Evolutionary conservation across 2,888 invertebrate genomes (phyloP).

Genomic region (Polymixis lichenea): DNA sequence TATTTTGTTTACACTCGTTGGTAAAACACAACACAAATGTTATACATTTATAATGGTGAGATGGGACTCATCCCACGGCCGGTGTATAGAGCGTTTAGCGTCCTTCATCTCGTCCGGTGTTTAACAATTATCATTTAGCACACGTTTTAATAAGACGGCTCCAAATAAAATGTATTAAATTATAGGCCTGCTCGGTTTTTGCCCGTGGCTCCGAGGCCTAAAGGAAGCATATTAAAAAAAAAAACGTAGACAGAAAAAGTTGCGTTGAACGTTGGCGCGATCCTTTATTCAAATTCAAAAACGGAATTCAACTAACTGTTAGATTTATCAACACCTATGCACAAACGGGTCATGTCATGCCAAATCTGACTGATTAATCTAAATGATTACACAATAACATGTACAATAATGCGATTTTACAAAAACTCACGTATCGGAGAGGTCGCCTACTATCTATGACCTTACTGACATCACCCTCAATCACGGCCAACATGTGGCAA

Average conservation of each 20-base stretch:
- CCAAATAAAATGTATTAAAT: conserved; percentile 35
- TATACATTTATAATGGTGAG: neutral
- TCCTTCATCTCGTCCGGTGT: conserved; percentile 35
- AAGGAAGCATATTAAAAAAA: conserved; percentile 8
- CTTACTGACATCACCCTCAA: conserved; percentile 62
- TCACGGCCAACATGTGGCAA: conserved; percentile 64
- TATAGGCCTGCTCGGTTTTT: conserved; percentile 38
- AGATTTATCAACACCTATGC: neutral
- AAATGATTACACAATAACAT: conserved; percentile 17
- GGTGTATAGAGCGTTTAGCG: conserved; percentile 13
- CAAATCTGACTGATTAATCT: conserved; percentile 12
- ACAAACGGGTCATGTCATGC: neutral
- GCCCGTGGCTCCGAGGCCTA: conserved; percentile 16
- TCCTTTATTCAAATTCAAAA: conserved; percentile 10
- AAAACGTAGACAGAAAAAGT: conserved; percentile 4
- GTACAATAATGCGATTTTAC: conserved; percentile 23
- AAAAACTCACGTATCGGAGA: conserved; percentile 51
- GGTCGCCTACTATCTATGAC: conserved; percentile 67
- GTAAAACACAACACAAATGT: conserved; percentile 7
- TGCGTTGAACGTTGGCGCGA: neutral
- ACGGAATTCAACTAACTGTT: neutral
- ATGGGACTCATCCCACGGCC: conserved; percentile 35
- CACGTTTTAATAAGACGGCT: conserved; percentile 39
- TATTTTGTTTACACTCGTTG: conserved; percentile 11
- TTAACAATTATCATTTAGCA: conserved; percentile 54